Conservation (phyloP, 1,140 invertebrate genomes). For the Archivesica marissinica region DNA sequence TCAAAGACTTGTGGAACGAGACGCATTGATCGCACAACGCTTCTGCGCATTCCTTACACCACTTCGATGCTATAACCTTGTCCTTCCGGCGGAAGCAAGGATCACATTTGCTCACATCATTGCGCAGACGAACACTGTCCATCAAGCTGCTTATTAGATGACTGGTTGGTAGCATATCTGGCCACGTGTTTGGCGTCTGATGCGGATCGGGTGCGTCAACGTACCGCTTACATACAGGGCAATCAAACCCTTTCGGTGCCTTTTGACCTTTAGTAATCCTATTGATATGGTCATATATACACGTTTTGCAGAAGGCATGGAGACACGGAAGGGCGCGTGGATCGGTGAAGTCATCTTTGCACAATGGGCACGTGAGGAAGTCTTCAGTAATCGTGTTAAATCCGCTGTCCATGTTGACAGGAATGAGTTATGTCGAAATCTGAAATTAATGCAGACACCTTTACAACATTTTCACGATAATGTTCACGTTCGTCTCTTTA, state of each 20-base stretch:
- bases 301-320: constrained; percentile 83
- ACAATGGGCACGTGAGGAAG: constrained; percentile 76
- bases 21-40: constrained; percentile 63
- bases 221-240: constrained; percentile 67
- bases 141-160: constrained; percentile 69
- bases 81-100: constrained; percentile 64
- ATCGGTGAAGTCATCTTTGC: constrained; percentile 72
- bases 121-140: constrained; percentile 62
- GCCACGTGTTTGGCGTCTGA: constrained; percentile 55
- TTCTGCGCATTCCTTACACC: constrained; percentile 67
- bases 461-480: too few species aligned
- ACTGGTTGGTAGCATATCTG: constrained; percentile 67
- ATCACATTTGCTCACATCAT: constrained; percentile 65
- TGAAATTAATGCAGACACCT: too few species aligned
- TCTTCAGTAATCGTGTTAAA: constrained; percentile 65
- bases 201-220: constrained; percentile 57
- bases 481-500: too few species aligned
- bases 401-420: neutral
- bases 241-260: constrained; percentile 60
- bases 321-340: constrained; percentile 76
- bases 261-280: constrained; percentile 46
- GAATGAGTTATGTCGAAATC: too few species aligned
- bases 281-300: constrained; percentile 89
- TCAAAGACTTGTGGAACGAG: constrained; percentile 59
- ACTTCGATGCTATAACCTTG: constrained; percentile 54